Evolutionary conservation across 2,113 vertebrate species (phyloP), one percentile per base, ranked within the genome.

Genomic region (Lasiurus cinereus): DNA sequence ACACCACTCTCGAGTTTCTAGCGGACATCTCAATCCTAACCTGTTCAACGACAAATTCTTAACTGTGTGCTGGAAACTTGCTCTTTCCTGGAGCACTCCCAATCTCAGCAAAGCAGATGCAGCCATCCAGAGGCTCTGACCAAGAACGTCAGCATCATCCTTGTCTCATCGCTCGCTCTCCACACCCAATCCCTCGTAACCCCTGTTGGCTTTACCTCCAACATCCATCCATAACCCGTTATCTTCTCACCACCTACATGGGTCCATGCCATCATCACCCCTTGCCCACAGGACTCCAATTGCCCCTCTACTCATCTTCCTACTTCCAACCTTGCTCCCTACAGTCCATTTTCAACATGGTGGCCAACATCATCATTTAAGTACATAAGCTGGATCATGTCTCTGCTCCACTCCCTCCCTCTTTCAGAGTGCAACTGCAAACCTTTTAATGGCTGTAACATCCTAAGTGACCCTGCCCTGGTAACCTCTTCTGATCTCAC

Each of bases 331-430:
- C 36, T 54, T 22, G 15, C 15, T 29, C 27, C n/a, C 52, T n/a
- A 31, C 1, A 66, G 48, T 39, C 88, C 77, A 33, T 93, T n/a
- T 85, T 67, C 93, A 89, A 76, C 27, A 59, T 21, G 84, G 89
- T 2, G 5, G 73, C 64, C 50, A 46, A 50, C 13, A 24, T 22
- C 39, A 87, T 50, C 83, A 27, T 80, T 84, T 31, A 4, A 67
- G 93, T 92, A 79, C 33, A 14, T 21, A 22, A 39, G 10, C 18
- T 39, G 29, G 43, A 7, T 87, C 31, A 16, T 6, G 22, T 64
- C 52, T 77, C 2, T 64, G 18, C 15, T 94, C 14, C 19, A 5
- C 16, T 64, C 10, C 52, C 19, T 3, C 0, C 52, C n/a, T 84
- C 50, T 43, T n/a, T 87, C 39, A 33, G 29, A 21, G 73, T 18